phyloP scores from a whole-genome alignment of 2,888 invertebrate species.

The Volucella inflata region DNA sequence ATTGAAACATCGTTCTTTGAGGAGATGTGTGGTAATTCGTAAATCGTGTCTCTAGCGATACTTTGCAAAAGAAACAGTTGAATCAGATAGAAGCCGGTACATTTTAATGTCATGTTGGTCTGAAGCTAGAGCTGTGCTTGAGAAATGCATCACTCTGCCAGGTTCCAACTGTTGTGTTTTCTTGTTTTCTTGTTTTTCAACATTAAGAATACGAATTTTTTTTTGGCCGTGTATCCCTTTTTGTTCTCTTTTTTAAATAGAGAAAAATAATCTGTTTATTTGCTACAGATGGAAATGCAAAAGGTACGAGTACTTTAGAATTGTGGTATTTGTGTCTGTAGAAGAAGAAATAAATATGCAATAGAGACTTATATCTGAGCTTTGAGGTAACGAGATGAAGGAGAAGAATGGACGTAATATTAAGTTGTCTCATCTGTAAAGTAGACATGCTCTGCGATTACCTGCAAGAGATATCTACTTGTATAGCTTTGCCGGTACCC shows the following conservation, averaged over 20 bases:
- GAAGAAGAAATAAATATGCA: conserved; percentile 40
- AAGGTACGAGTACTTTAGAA: not conserved
- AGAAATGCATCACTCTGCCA: conserved; percentile 12
- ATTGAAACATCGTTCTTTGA: not conserved
- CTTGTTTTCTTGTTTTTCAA: not conserved
- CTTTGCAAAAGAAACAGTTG: conserved; percentile 24
- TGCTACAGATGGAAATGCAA: conserved; percentile 17
- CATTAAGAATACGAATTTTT: no score
- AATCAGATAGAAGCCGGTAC: conserved; percentile 32
- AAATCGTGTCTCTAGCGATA: not conserved
- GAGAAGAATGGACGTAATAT: conserved; percentile 41
- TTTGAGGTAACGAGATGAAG: not conserved
- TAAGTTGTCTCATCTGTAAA: conserved; percentile 59
- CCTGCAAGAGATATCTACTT: conserved; percentile 16
- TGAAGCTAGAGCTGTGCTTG: not conserved
- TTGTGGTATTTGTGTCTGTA: conserved; percentile 2
- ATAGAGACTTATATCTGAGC: not conserved
- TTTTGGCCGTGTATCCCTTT: no score
- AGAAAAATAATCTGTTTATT: conserved; percentile 13
- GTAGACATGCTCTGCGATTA: conserved; percentile 47
- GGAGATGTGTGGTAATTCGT: conserved; percentile 7
- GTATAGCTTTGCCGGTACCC: not conserved
- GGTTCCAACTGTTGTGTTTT: conserved; percentile 10
- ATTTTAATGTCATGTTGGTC: conserved; percentile 1
- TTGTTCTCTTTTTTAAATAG: conserved; percentile 1